Evolutionary conservation across 2,888 invertebrate genomes (phyloP), one percentile per base, ranked within the genome.

Genomic region (Brachyopa scutellaris): DNA sequence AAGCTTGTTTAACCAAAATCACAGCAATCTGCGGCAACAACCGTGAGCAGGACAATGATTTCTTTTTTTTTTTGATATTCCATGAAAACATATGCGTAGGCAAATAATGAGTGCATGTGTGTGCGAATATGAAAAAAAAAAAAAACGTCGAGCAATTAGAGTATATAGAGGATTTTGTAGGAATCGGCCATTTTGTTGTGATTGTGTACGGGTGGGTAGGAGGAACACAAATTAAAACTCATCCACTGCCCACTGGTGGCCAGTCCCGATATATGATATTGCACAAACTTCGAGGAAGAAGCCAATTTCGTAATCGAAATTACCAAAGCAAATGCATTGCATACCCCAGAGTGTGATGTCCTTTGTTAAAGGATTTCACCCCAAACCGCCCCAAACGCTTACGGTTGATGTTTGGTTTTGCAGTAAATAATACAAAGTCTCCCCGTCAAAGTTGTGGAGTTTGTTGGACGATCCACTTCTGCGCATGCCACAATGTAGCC

Each of bases 1-100:
- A 85, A 85, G 85, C 85, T 85, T 84, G 85, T 85, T 84, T 84
- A 84, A 84, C 83, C 84, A 70, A 84, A 85, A 85, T 77, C 82
- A 82, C 80, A 72, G 78, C 73, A 67, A 69, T 77, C 76, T 77
- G 62, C 51, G 51, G 69, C 33, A 38, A 38, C 49, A 23, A 9
- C 38, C 33, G 36, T 47, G 67, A 78, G 57, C 69, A 76, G 80
- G 80, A 70, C 70, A 82, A 72, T 77, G 77, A 66, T 45, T 26
- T 33, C 19, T 53, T 61, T 61, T 47, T 66, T 51, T 62, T 40
- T 31, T 49, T 31, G 15, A n/a, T 19, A 8, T 53, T 47, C 69
- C 64, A 51, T 36, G 77, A 59, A n/a, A 82, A 82, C 82, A 82
- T 82, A 77, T 82, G 82, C 82, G 82, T 82, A 82, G 70, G 55